Evolutionary conservation across 2,113 vertebrate species (phyloP), one percentile per base, ranked within the genome.

Genomic region (Phocoena phocoena): DNA sequence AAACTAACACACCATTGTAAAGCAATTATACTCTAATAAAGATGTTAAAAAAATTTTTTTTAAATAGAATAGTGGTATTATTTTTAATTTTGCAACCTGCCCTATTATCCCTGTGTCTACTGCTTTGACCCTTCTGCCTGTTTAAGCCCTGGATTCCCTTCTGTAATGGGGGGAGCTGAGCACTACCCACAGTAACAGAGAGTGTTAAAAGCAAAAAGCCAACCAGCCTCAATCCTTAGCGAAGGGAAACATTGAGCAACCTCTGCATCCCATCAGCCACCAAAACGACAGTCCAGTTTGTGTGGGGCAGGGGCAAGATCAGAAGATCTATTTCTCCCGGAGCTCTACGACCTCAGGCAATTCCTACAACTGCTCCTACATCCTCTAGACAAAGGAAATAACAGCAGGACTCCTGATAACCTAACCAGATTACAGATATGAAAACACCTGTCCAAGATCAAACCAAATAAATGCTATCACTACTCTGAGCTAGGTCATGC

Each of bases 401-500:
- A 47, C 1, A 74, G 70, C 26, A 25, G 44, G 70, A 41, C 70
- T 33, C 18, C 1, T 53, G 81, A 63, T 31, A 12, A 62, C 47
- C n/a, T 41, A 38, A n/a, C 21, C 58, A 73, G 21, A 47, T 38
- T 20, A 50, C 9, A 68, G 20, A 74, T 12, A 1, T 9, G 9
- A 44, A 63, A 44, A 55, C 41, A 44, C 53, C 5, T 62, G 41
- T 6, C 58, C 31, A 18, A 20, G 53, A 53, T 17, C 60, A 68
- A 60, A 70, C 70, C 25, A 33, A 53, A 60, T 3, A 60, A 62
- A 77, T 12, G 58, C 2, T 8, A 8, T 44, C 14, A 4, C 20
- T 7, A 5, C 55, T 25, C 26, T 41, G 10, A 25, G 53, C 44
- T 36, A 8, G 2, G 20, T 68, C 6, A 1, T 1, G 2, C 11